Evolutionary conservation across 2,113 vertebrate species (phyloP).

Genomic region (Condylura cristata): DNA sequence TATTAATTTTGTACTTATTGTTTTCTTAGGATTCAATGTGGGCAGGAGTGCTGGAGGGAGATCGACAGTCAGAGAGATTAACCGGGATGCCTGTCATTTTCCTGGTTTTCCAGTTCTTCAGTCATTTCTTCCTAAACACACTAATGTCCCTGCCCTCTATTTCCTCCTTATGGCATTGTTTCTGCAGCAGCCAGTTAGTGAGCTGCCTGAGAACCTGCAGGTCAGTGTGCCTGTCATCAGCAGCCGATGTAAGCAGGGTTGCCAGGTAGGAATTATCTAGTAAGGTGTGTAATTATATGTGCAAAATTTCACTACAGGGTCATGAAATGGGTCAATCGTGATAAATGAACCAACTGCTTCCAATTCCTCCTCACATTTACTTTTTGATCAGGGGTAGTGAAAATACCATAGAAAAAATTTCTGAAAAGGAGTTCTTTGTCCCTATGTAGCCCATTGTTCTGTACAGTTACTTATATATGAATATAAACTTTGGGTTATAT

Average conservation of each 20-base stretch:
- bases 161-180: conserved; percentile 99
- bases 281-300: conserved; percentile 60
- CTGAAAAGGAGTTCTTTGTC: background rate
- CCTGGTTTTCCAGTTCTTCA: conserved; percentile 96
- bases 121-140: conserved; percentile 97
- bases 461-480: background rate
- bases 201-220: conserved; percentile 98
- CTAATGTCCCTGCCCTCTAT: conserved; percentile 97
- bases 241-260: conserved; percentile 87
- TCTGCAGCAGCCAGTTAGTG: conserved; percentile 97
- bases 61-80: conserved; percentile 95
- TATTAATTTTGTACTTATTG: background rate
- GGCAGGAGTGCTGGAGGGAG: conserved; percentile 95
- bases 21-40: conserved; percentile 94
- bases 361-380: background rate
- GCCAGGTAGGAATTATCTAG: conserved; percentile 87
- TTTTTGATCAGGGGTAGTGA: background rate
- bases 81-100: conserved; percentile 97
- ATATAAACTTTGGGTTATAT: background rate
- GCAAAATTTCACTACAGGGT: background rate
- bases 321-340: conserved; percentile 19
- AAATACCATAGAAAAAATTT: background rate
- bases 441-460: background rate
- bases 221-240: conserved; percentile 90
- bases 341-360: background rate